A percentile compares a stretch with the other conserved stretches of the same genome.
Evolutionary conservation across 2,888 invertebrate genomes (phyloP).

Genomic region (Bimastos eiseni): DNA sequence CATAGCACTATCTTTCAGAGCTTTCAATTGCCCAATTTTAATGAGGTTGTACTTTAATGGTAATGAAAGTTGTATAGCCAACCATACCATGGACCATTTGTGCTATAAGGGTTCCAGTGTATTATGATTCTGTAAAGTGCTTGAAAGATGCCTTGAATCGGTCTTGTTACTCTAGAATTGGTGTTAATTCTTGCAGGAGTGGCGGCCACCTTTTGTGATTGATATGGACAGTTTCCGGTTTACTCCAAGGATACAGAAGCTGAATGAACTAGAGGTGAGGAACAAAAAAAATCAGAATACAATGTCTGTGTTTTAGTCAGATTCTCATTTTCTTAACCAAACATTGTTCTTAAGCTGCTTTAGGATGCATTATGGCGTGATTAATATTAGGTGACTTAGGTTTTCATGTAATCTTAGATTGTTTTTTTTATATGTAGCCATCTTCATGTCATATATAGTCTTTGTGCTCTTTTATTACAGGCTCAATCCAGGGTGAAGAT

Average conservation of each 20-base stretch:
- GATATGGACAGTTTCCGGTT: constrained; percentile 93
- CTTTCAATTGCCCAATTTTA: background rate
- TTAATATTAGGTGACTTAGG: background rate
- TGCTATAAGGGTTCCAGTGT: background rate
- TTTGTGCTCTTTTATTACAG: constrained; percentile 61
- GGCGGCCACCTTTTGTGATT: constrained; percentile 97
- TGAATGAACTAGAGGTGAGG: constrained; percentile 89
- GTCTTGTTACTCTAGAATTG: constrained; percentile 22
- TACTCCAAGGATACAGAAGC: constrained; percentile 92
- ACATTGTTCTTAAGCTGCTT: background rate
- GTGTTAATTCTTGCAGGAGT: constrained; percentile 70
- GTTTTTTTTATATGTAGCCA: background rate
- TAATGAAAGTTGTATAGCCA: background rate
- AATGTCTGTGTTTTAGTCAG: background rate
- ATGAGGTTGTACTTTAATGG: background rate
- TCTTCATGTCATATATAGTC: background rate
- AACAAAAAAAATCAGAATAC: background rate
- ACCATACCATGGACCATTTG: background rate
- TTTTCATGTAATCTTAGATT: background rate
- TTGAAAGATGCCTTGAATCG: background rate
- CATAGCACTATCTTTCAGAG: background rate
- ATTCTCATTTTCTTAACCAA: background rate
- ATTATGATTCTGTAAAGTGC: background rate
- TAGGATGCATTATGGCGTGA: background rate
- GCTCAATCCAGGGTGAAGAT: constrained; percentile 93